These are phyloP conservation scores for Tetropium fuscum DNA, from an alignment of 2,888 invertebrate species.

Conservation along the genomic window DNA sequence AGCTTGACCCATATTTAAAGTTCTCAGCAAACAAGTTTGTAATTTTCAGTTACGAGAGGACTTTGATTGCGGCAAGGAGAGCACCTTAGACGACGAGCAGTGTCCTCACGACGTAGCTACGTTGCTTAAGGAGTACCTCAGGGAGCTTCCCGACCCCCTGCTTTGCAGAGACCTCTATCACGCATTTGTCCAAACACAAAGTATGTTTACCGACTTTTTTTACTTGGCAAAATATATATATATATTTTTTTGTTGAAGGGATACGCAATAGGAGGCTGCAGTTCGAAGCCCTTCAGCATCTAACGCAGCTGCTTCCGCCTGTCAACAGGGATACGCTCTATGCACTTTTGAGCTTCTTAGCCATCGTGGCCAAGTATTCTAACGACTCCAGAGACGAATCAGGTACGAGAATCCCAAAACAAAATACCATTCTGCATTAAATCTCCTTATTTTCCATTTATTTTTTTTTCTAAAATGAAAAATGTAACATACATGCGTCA, in stretches of 20 bases:
- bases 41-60: constrained; percentile 83
- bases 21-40: no score
- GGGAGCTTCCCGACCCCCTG: constrained; percentile 93
- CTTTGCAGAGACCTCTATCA: constrained; percentile 90
- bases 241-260: constrained; percentile 68
- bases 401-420: constrained; percentile 38
- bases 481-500: no score
- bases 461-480: no score
- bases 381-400: constrained; percentile 70
- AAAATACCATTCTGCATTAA: no score
- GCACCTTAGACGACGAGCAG: constrained; percentile 79
- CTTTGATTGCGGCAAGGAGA: constrained; percentile 85
- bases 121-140: constrained; percentile 91
- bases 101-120: constrained; percentile 96
- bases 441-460: no score
- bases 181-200: constrained; percentile 91
- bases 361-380: constrained; percentile 80
- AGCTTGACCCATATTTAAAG: no score
- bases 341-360: constrained; percentile 84
- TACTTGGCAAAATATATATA: no score
- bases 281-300: constrained; percentile 84
- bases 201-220: constrained; percentile 70
- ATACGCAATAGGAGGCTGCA: constrained; percentile 86
- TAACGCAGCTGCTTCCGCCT: constrained; percentile 87
- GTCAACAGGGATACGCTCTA: constrained; percentile 91